Percentiles rank a stretch among this genome's conserved stretches.
phyloP scores from a whole-genome alignment of 2,797 vertebrate genomes.

The Echiichthys vipera region DNA sequence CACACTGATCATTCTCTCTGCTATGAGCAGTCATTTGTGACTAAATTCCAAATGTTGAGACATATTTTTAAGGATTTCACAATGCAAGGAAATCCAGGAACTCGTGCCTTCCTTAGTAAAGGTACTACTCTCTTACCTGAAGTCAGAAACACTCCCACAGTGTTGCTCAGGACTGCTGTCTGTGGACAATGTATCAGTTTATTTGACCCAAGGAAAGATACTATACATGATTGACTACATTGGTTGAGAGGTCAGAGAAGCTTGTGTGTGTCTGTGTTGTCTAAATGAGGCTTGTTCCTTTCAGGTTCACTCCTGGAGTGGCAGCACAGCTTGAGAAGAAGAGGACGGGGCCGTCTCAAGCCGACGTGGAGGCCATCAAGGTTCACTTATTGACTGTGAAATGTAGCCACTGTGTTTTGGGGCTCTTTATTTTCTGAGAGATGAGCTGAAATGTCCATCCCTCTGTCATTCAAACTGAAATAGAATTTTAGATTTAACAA shows the following conservation, averaged over 20 bases:
- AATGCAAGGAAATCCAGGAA: not conserved
- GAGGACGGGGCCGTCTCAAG: slow-evolving; percentile 90
- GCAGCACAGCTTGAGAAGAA: slow-evolving; percentile 91
- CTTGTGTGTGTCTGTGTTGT: not conserved
- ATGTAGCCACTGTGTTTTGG: not conserved
- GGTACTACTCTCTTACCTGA: not conserved
- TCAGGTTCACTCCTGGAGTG: slow-evolving; percentile 91
- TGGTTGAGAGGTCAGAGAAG: slow-evolving; percentile 87
- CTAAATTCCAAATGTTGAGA: not conserved
- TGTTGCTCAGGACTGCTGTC: slow-evolving; percentile 90
- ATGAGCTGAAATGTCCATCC: not conserved
- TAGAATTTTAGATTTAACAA: not conserved
- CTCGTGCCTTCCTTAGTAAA: not conserved
- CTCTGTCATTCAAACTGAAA: not conserved
- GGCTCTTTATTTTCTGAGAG: not conserved
- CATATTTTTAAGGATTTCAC: not conserved
- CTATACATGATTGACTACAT: slow-evolving; percentile 94
- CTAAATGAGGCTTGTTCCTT: slow-evolving; percentile 42
- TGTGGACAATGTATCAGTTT: slow-evolving; percentile 90
- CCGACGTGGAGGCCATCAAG: slow-evolving; percentile 97
- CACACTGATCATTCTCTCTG: not conserved
- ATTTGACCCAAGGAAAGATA: slow-evolving; percentile 91
- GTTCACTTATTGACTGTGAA: slow-evolving; percentile 56
- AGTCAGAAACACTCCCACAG: slow-evolving; percentile 46
- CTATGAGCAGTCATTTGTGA: not conserved